Evolutionary conservation across 2,113 vertebrate genomes (phyloP).

Genomic region (Malaclemys terrapin): DNA sequence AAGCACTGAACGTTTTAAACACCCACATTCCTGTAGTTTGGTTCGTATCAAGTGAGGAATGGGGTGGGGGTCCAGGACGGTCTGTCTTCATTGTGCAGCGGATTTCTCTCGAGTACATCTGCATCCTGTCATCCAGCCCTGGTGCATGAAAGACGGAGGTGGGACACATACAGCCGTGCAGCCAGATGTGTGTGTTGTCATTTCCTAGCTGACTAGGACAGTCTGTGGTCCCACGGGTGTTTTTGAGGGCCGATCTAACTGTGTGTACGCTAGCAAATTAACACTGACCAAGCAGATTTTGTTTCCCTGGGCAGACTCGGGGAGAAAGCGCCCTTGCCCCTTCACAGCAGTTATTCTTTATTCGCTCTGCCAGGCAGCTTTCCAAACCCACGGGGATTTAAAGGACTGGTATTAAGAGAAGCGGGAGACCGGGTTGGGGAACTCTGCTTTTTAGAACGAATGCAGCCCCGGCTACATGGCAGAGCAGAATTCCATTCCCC

Average conservation of each 20-base stretch:
- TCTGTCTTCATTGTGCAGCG: neutral
- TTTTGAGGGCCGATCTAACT: neutral
- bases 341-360: neutral
- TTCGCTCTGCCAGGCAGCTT: neutral
- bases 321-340: neutral
- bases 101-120: neutral
- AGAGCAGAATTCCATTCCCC: neutral
- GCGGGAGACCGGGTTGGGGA: neutral
- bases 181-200: neutral
- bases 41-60: neutral
- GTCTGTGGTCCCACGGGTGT: neutral
- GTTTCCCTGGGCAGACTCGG: neutral
- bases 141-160: neutral
- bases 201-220: neutral
- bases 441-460: neutral
- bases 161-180: neutral
- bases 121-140: neutral
- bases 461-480: neutral
- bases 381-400: neutral
- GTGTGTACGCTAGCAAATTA: neutral
- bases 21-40: neutral
- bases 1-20: neutral
- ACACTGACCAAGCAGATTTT: neutral
- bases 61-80: neutral
- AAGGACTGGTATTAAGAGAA: neutral